Evolutionary conservation across 2,888 invertebrate species (phyloP), one percentile per base, ranked within the genome.

Genomic region (Drosophila borealis): DNA sequence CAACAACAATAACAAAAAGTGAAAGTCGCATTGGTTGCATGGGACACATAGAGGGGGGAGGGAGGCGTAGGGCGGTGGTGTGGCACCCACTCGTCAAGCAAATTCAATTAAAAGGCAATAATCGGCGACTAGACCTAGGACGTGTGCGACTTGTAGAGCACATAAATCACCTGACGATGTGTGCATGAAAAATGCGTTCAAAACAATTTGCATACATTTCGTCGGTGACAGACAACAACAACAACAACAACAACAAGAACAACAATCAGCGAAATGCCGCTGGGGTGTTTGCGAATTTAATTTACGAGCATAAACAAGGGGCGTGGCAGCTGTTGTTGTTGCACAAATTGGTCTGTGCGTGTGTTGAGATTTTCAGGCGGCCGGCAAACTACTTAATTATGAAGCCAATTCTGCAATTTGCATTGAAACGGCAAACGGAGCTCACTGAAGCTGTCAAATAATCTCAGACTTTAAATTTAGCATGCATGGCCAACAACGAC

Each of bases 381-480:
- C 53, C 36, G 55, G 19, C 60, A 63, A 83, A 74, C 81, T 73
- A 75, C 87, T 87, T 84, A 83, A 83, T 83, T 88, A 88, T 84
- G 75, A 83, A 75, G 70, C 87, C 51, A 54, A 77, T 71, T 71
- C 67, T 61, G 68, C 61, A 45, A 78, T 83, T 86, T 88, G 83
- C 81, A 86, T 88, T 86, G 80, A 69, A 59, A 69, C 51, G 13
- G 41, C 54, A 41, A 63, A 48, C 62, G 55, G 34, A 64, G 69
- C 73, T 80, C 88, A 78, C 66, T 80, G 87, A 78, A 86, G 75
- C 84, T 86, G 87, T 88, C 83, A 81, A 64, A 73, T 65, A 70
- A 55, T 71, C 56, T 70, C 60, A 70, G 75, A 61, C 50, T 66
- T 55, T 63, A 79, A 59, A 61, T 61, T 54, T 57, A 69, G 53